Evolutionary conservation across 1,140 invertebrate species (phyloP).

Genomic region (Drosophila triauraria): DNA sequence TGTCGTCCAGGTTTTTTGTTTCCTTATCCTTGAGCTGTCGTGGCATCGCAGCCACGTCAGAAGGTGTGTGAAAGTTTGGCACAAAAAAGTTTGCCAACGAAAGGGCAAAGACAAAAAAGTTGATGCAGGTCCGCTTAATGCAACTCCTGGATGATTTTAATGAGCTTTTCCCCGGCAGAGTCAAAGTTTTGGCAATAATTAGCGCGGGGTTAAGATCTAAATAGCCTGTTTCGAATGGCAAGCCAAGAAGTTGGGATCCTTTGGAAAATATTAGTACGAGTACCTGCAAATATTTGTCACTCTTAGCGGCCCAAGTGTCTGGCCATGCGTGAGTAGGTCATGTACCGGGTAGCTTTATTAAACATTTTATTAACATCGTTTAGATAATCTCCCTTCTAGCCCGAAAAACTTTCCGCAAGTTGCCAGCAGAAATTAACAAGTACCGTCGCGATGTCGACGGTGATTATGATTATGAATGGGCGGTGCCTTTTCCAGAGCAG

Average conservation of each 20-base stretch:
- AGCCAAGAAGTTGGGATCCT: background rate
- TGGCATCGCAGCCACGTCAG: slow-evolving; percentile 45
- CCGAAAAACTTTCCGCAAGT: slow-evolving; percentile 30
- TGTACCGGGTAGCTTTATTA: slow-evolving; percentile 21
- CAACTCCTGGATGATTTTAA: slow-evolving; percentile 65
- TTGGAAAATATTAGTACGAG: slow-evolving; percentile 9
- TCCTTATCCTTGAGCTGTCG: slow-evolving; percentile 34
- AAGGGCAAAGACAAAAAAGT: slow-evolving; percentile 20
- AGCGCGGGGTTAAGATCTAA: slow-evolving; percentile 33
- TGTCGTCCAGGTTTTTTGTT: slow-evolving; percentile 21
- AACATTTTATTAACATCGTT: slow-evolving; percentile 57
- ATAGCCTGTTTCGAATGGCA: slow-evolving; percentile 26
- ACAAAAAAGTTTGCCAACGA: slow-evolving; percentile 30
- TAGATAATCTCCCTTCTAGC: slow-evolving; percentile 41
- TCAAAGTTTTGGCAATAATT: slow-evolving; percentile 69
- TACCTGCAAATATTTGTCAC: slow-evolving; percentile 8
- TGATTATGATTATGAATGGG: slow-evolving; percentile 49
- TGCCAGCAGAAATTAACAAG: slow-evolving; percentile 55
- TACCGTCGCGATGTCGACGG: slow-evolving; percentile 28
- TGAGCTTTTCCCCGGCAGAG: slow-evolving; percentile 65
- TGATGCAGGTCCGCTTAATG: slow-evolving; percentile 54
- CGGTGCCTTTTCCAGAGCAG: slow-evolving; percentile 1
- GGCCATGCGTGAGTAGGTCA: slow-evolving; percentile 23
- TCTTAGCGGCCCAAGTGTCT: background rate
- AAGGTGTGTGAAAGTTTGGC: slow-evolving; percentile 69